phyloP scores from a whole-genome alignment of 2,113 vertebrate genomes.

The Uria aalge region DNA sequence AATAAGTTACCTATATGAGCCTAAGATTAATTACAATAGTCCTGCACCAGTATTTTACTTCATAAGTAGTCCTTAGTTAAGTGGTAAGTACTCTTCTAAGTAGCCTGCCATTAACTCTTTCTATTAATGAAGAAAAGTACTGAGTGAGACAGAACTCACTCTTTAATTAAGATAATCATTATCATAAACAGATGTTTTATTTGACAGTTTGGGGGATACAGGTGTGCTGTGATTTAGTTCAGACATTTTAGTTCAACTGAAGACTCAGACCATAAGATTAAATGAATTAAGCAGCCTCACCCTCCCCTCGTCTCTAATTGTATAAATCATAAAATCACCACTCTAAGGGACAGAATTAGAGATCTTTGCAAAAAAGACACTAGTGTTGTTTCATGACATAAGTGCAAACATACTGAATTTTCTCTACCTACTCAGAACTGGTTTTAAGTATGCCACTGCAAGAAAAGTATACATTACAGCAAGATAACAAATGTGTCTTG shows the following conservation, averaged over 20 bases:
- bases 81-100: background rate
- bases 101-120: background rate
- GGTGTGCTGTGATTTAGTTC: conserved; percentile 8
- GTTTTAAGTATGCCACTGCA: background rate
- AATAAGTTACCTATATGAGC: background rate
- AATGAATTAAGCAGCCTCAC: background rate
- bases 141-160: background rate
- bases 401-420: background rate
- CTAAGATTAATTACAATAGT: background rate
- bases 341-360: background rate
- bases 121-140: background rate
- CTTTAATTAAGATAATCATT: conserved; percentile 7
- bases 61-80: background rate
- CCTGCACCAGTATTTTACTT: background rate
- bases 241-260: background rate
- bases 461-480: background rate
- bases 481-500: conserved; percentile 2
- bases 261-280: background rate
- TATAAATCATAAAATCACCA: background rate
- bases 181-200: background rate
- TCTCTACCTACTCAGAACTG: background rate
- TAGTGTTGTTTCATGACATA: background rate
- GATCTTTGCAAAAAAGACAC: background rate
- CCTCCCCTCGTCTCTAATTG: background rate
- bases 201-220: background rate